Percentiles rank a stretch among this genome's conserved stretches.
Conservation (phyloP, 2,888 invertebrate genomes). For the Cephus pulcher region DNA sequence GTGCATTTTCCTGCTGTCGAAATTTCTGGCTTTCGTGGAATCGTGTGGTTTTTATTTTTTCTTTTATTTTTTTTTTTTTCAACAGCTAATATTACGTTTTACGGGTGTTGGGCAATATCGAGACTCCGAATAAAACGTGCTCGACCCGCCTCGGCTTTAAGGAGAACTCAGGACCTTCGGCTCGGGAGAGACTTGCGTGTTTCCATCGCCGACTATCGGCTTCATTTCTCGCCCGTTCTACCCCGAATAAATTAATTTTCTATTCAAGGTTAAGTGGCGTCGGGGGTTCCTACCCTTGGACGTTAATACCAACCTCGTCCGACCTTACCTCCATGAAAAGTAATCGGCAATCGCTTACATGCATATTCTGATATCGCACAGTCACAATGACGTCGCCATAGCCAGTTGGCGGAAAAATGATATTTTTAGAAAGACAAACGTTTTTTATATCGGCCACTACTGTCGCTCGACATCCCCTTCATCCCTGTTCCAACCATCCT, state of each 20-base stretch:
- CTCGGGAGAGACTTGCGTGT: not conserved
- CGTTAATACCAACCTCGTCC: not conserved
- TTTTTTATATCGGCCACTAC: not conserved
- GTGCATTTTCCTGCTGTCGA: not conserved
- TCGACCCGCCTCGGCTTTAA: not conserved
- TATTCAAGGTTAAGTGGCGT: slow-evolving; percentile 13
- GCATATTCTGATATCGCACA: not conserved
- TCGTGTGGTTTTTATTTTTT: not conserved
- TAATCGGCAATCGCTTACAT: not conserved
- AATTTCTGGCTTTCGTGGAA: slow-evolving; percentile 23
- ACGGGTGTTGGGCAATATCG: not conserved
- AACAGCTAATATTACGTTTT: not conserved
- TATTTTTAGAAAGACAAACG: not conserved
- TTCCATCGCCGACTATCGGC: not conserved
- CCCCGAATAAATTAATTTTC: slow-evolving; percentile 3
- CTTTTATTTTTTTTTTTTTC: not conserved
- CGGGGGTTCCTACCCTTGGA: slow-evolving; percentile 16
- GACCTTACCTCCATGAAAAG: not conserved
- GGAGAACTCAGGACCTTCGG: not conserved
- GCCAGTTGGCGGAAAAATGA: not conserved
- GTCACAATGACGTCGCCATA: not conserved
- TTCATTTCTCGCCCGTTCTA: not conserved
- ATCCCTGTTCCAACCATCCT: not conserved
- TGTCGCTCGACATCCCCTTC: not conserved
- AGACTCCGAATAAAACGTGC: not conserved